Evolutionary conservation across 2,888 invertebrate genomes (phyloP), one percentile per base, ranked within the genome.

Genomic region (Leptinotarsa rubiginosa): DNA sequence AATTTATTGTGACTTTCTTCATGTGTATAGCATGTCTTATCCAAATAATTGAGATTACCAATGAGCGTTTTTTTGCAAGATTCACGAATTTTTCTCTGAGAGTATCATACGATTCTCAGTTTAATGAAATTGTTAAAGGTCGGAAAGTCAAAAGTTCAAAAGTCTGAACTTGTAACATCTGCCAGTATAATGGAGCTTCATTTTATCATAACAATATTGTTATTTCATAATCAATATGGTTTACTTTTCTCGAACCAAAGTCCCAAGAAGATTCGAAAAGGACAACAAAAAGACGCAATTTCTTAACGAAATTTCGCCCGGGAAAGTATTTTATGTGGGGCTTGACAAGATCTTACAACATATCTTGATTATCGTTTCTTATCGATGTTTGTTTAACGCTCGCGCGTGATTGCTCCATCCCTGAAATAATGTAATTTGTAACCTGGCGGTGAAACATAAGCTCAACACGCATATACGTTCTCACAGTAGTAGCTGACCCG

Each of bases 401-500:
- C 69, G 72, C 56, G 65, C 64, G 69, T 69, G 47, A 56, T 56
- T 59, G 72, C 67, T 65, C 65, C 25, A 69, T 64, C 66, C 69
- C 49, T 22, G 47, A 59, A 72, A 75, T 69, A 75, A 64, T 69
- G 41, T 69, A 72, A 70, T 66, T 72, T 72, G 72, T 75, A 70
- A 70, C 50, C 70, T 47, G 72, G 71, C 62, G 20, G 47, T 69
- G 18, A 56, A 69, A 69, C 56, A 69, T 56, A 3, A 52, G 25
- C n/a, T 49, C 22, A 22, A 25, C 68, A 68, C 69, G 69, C 56
- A 56, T 56, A 56, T n/a, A 12, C 56, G 47, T 47, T 31, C 52
- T 41, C 62, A 2, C n/a, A 62, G 31, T 31, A n/a, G 41, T n/a
- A n/a, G 31, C 31, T n/a, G 62, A 25, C 31, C 25, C 31, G 62